Base-by-base conservation (phyloP, 2,888 invertebrate genomes). In the Cheilosia grossa region DNA sequence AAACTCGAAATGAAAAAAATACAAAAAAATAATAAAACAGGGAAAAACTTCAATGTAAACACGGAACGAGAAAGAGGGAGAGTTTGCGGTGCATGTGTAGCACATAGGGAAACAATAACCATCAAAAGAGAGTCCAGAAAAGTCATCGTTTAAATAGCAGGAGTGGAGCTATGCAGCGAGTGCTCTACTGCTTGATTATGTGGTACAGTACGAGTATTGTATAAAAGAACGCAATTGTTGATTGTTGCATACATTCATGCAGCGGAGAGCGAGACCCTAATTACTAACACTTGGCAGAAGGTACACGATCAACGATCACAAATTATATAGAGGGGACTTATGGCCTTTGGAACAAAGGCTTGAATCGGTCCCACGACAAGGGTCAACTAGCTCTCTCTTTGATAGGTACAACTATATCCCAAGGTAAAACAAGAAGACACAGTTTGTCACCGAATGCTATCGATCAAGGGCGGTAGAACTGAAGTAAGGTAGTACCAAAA, bases 41-140 rank as follows among this genome's bases (percentile, higher is more conserved):
- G 64, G 64, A 72, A 72, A 53, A 64, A 66, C 44, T 70, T 75
- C 27, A 70, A 70, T 64, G 58, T 70, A 51, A 53, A 64, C 47
- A 66, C 21, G 58, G 58, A 74, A 74, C 49, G 47, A 24, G 42
- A 40, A 66, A 47, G 66, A 61, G 70, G 58, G 70, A 47, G 70
- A 58, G 21, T 42, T 54, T 67, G 53, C 51, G 66, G 33, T 66
- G 49, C 21, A 37, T 47, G 49, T 66, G 40, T 58, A 47, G 33
- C 47, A 51, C 42, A 53, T 53, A 53, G 66, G 42, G 27, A 40
- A 66, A 27, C 33, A 66, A 47, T 66, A 51, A 44, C 24, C n/a
- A 51, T 51, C 37, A 51, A 37, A n/a, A 27, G 9, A 27, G 42
- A 42, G 37, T 53, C 53, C 42, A 40, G 40, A 27, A 53, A 24